Evolutionary conservation across 2,113 vertebrate species (phyloP).

Genomic region (cattle (Bos taurus)): ARS-UCD2.0 NC_037328.1:144691501-144692000

Average conservation of each 20-base stretch:
- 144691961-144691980: constrained; percentile 93
- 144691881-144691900: neutral
- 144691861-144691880: neutral
- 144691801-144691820: neutral
- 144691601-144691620: neutral
- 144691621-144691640: neutral
- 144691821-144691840: neutral
- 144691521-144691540: neutral
- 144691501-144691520: neutral
- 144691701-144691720: neutral
- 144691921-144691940: constrained; percentile 88
- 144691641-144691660: neutral
- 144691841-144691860: fast-evolving
- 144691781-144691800: too few relatives aligned
- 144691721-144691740: neutral
- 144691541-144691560: neutral
- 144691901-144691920: too few relatives aligned
- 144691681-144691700: fast-evolving
- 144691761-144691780: neutral
- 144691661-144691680: neutral
- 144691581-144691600: neutral
- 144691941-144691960: constrained; percentile 98
- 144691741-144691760: neutral
- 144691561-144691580: neutral
- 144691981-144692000: constrained; percentile 95